Evolutionary conservation across 2,888 invertebrate genomes (phyloP), one percentile per base, ranked within the genome.

Genomic region (Holacanthella duospinosa): DNA sequence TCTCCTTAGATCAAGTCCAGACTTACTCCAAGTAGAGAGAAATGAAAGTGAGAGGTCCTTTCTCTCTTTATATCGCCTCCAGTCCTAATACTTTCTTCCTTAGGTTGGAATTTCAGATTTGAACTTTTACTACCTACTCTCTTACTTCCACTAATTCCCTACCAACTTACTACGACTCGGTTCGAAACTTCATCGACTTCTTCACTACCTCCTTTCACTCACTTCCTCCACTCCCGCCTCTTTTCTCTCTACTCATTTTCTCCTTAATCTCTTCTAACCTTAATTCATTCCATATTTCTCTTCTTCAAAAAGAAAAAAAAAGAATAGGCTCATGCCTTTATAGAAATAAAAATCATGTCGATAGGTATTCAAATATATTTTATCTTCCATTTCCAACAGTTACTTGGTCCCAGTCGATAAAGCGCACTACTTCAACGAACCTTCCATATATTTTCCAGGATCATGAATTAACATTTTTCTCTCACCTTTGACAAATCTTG

Each of bases 41-140:
- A 55, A 55, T 53, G 6, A 27, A 26, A 55, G 55, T 9, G 27
- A 26, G 55, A 55, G 28, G 55, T 25, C n/a, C 27, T 26, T 29
- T 27, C 26, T 61, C 56, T 2, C 25, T 55, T 55, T 53, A 6
- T 58, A 56, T 54, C 43, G 53, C 64, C 62, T 54, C 56, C 36
- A 57, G 56, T 59, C 36, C 26, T 54, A 26, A 26, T n/a, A n/a
- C 43, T 60, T 29, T 55, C 44, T 48, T 25, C 55, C 44, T 59
- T 54, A 56, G 43, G n/a, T n/a, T n/a, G n/a, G n/a, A n/a, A n/a
- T n/a, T 44, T 57, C 43, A 6, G 25, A 36, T 57, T 60, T 57
- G 43, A 43, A 59, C 53, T 19, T 59, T 54, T 36, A 58, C 29
- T 29, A 43, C 43, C 56, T 27, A 48, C 62, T 62, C 59, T 28